Conservation (phyloP, 2,113 vertebrate species). For the Perca schrenkii region DNA sequence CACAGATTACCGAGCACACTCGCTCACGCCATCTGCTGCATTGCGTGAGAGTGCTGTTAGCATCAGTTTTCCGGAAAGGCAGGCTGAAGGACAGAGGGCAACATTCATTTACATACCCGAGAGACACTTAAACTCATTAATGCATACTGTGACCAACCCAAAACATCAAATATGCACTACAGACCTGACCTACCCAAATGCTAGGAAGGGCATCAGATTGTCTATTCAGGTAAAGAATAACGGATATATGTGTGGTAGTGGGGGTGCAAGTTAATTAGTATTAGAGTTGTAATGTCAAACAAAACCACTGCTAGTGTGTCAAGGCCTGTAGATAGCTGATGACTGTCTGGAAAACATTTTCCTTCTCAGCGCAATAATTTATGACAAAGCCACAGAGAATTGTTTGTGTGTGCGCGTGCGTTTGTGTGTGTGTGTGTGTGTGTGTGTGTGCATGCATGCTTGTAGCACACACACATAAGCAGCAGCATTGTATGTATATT, state of each 20-base stretch:
- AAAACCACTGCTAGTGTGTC: conserved; percentile 16
- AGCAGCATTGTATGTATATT: background rate
- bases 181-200: conserved; percentile 40
- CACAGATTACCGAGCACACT: conserved; percentile 45
- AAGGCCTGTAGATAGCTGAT: conserved; percentile 1
- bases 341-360: conserved; percentile 27
- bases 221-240: conserved; percentile 37
- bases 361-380: conserved; percentile 18
- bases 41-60: conserved; percentile 33
- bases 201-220: conserved; percentile 40
- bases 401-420: background rate
- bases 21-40: conserved; percentile 65
- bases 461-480: background rate
- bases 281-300: conserved; percentile 17
- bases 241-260: background rate
- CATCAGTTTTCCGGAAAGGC: conserved; percentile 56
- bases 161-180: conserved; percentile 45
- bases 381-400: conserved; percentile 21
- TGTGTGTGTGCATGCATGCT: background rate
- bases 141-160: conserved; percentile 37
- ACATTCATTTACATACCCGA: conserved; percentile 63
- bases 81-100: conserved; percentile 63
- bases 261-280: conserved; percentile 14
- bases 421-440: background rate
- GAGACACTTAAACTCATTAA: conserved; percentile 55